A percentile compares a stretch with the other conserved stretches of the same genome.
Conservation (phyloP, 2,888 invertebrate genomes). For the Lumbricus terrestris region DNA sequence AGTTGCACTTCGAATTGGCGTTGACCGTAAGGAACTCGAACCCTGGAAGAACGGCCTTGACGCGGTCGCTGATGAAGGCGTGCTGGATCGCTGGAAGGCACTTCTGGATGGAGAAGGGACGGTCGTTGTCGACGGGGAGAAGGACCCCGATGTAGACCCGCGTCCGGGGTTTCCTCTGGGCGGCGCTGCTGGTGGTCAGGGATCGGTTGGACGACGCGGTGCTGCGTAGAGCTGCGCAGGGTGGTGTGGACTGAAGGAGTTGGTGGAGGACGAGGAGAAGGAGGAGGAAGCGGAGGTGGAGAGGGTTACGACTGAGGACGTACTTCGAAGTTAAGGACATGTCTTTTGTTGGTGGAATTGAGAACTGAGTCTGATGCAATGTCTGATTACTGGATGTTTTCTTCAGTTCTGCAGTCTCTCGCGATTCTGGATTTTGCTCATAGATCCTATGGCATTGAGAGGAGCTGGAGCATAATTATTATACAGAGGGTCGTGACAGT, state of each 20-base stretch:
- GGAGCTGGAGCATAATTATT: no score
- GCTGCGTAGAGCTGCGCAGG: not conserved
- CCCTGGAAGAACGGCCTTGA: slow-evolving; percentile 29
- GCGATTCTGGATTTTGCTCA: no score
- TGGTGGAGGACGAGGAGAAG: not conserved
- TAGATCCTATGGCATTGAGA: no score
- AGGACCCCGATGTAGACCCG: slow-evolving; percentile 34
- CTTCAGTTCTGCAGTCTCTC: no score
- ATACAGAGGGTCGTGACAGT: no score
- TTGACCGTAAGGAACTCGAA: slow-evolving; percentile 27
- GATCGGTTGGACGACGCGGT: not conserved
- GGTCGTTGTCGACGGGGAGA: slow-evolving; percentile 34
- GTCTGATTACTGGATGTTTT: no score
- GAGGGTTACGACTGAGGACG: not conserved
- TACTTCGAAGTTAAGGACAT: not conserved
- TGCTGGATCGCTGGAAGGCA: slow-evolving; percentile 34
- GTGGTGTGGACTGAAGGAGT: not conserved
- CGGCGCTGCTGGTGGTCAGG: not conserved
- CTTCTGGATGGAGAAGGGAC: slow-evolving; percentile 36
- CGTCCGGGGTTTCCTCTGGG: not conserved
- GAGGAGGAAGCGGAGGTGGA: not conserved
- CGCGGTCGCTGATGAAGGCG: slow-evolving; percentile 27
- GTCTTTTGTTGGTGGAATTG: not conserved
- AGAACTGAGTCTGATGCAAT: no score
- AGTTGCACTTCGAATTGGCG: slow-evolving; percentile 39